These are phyloP conservation scores for Thamnaconus septentrionalis DNA, from an alignment of 2,113 vertebrate genomes.

Conservation along the genomic window DNA sequence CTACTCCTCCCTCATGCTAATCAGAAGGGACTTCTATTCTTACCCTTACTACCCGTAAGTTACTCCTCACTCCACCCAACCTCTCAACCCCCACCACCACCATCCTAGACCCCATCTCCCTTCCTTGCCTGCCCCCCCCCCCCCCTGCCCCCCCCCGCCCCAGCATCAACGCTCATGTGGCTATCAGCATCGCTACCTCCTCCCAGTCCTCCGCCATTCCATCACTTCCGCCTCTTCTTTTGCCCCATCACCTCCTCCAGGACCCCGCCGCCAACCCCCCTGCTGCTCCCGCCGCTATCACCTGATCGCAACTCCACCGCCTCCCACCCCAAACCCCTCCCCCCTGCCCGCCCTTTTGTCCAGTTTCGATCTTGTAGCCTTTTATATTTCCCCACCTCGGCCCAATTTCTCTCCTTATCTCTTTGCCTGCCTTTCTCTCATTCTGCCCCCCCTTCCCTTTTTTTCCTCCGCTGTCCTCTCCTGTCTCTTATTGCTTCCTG, in stretches of 20 bases:
- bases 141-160: constrained; percentile 41
- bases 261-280: constrained; percentile 5
- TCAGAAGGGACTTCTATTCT: constrained; percentile 94
- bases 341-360: constrained; percentile 25
- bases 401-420: constrained; percentile 30
- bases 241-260: not conserved
- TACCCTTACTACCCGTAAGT: constrained; percentile 98
- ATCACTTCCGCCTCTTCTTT: not conserved
- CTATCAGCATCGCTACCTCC: constrained; percentile 44
- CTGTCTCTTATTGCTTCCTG: constrained; percentile 33
- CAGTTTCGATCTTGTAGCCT: constrained; percentile 28
- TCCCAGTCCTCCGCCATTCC: constrained; percentile 13
- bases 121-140: constrained; percentile 37
- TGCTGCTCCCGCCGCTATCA: constrained; percentile 22
- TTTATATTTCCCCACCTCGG: not conserved
- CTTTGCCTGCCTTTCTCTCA: constrained; percentile 19
- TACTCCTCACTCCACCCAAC: constrained; percentile 52
- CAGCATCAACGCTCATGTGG: constrained; percentile 37
- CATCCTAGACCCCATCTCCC: constrained; percentile 39
- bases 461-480: constrained; percentile 26
- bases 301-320: constrained; percentile 21
- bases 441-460: not conserved
- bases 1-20: constrained; percentile 80
- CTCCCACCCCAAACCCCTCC: constrained; percentile 16
- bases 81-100: constrained; percentile 37